phyloP scores from a whole-genome alignment of 2,797 vertebrate genomes.

The Euphonia xanthogaster region DNA sequence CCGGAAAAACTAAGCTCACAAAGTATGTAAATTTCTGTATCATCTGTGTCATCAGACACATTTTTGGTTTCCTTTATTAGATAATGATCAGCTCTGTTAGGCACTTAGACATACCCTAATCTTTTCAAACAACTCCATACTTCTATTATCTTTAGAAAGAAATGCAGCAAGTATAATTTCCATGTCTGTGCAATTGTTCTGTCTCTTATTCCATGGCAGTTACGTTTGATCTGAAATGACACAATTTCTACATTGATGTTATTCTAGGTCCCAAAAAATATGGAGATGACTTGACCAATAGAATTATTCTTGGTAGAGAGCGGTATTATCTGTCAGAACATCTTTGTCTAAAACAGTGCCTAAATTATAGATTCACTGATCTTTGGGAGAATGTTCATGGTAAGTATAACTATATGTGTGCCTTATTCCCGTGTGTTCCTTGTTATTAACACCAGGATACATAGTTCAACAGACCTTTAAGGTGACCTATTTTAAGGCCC shows the following conservation, averaged over 20 bases:
- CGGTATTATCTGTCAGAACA: background rate
- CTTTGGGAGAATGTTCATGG: background rate
- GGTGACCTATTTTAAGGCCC: background rate
- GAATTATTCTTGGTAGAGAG: background rate
- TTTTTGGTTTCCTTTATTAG: background rate
- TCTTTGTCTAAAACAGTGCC: background rate
- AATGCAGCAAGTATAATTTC: background rate
- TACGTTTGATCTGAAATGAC: background rate
- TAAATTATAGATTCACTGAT: background rate
- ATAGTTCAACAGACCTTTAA: background rate
- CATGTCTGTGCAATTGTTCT: background rate
- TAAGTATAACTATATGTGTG: background rate
- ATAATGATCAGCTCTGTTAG: background rate
- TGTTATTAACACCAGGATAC: accelerated
- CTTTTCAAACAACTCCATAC: background rate
- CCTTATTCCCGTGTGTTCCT: background rate
- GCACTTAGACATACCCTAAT: background rate
- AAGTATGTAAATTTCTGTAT: background rate
- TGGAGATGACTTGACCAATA: background rate
- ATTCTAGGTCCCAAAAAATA: background rate
- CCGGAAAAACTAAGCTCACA: background rate
- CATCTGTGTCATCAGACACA: background rate
- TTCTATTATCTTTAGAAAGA: background rate
- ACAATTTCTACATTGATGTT: background rate
- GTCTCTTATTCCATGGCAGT: background rate